Conservation (phyloP, 2,113 vertebrate genomes). For the zebrafish (Danio rerio) region GRCz12tu NC_133181.1:59511501-59512000, state of each 20-base stretch:
- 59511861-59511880: too few species aligned
- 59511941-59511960: too few species aligned
- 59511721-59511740: too few species aligned
- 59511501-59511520: constrained; percentile 74
- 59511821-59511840: neutral
- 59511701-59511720: neutral
- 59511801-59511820: too few species aligned
- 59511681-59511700: too few species aligned
- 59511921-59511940: neutral
- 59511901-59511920: constrained; percentile 70
- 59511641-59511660: constrained; percentile 25
- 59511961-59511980: neutral
- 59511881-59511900: too few species aligned
- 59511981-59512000: too few species aligned
- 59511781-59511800: neutral
- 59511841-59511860: too few species aligned
- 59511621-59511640: constrained; percentile 71
- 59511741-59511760: too few species aligned
- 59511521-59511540: neutral
- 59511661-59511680: neutral
- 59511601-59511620: too few species aligned
- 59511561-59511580: neutral
- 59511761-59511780: constrained; percentile 69
- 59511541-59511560: too few species aligned
- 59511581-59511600: too few species aligned